Evolutionary conservation across 2,888 invertebrate species (phyloP).

Genomic region (Pachydiplax longipennis): DNA sequence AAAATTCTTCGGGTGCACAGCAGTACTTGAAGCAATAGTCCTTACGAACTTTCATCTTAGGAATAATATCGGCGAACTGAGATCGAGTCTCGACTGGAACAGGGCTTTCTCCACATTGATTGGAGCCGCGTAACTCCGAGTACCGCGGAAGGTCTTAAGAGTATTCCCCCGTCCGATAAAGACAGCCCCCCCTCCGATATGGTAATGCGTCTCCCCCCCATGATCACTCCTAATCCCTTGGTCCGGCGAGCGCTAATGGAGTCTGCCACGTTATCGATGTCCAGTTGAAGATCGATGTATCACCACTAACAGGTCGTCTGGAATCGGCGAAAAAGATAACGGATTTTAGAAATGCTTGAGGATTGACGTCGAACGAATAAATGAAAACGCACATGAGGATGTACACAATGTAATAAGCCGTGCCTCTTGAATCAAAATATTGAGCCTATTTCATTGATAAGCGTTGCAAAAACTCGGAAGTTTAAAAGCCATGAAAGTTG

Average conservation of each 20-base stretch:
- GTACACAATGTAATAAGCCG: too few species aligned
- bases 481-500: too few species aligned
- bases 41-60: too few species aligned
- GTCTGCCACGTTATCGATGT: conserved; percentile 5
- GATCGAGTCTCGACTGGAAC: background rate
- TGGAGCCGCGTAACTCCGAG: background rate
- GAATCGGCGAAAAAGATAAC: background rate
- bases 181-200: background rate
- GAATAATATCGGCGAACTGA: too few species aligned
- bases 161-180: background rate
- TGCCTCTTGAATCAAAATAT: too few species aligned
- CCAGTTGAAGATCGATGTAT: conserved; percentile 18
- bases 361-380: too few species aligned
- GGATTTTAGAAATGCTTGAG: too few species aligned
- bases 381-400: too few species aligned
- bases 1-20: too few species aligned
- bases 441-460: too few species aligned
- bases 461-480: too few species aligned
- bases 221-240: conserved; percentile 2
- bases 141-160: background rate
- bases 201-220: background rate
- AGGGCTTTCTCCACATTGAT: background rate
- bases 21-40: too few species aligned
- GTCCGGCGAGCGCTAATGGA: conserved; percentile 10
- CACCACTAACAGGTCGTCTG: background rate